phyloP scores from a whole-genome alignment of 2,888 invertebrate species.

The Metopia argyrocephala region DNA sequence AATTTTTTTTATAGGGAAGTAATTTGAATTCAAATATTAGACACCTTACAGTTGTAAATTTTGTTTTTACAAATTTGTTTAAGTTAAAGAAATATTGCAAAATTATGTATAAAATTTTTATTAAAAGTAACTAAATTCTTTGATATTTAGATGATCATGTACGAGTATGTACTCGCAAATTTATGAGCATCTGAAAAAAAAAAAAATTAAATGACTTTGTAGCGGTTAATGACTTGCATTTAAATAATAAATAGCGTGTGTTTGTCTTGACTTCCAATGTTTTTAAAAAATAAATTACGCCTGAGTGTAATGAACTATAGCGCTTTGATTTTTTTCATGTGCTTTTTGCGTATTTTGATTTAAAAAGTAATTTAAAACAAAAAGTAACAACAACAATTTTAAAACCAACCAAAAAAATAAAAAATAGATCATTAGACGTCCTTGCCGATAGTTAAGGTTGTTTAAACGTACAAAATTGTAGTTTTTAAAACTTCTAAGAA shows the following conservation, averaged over 20 bases:
- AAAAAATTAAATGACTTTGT: conserved; percentile 16
- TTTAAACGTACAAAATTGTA: no score
- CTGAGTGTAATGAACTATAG: conserved; percentile 23
- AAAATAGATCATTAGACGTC: conserved; percentile 21
- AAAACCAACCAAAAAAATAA: background rate
- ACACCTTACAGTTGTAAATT: background rate
- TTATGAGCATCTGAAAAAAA: background rate
- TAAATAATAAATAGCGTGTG: conserved; percentile 4
- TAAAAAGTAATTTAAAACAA: background rate
- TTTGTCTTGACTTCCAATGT: background rate
- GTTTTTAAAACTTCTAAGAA: no score
- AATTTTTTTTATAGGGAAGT: no score
- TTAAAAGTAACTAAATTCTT: no score
- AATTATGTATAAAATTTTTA: no score
- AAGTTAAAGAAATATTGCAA: no score
- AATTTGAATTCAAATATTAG: no score
- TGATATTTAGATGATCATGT: no score
- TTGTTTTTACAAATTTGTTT: background rate
- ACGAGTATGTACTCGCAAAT: no score
- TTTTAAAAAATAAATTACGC: background rate
- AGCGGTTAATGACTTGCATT: conserved; percentile 23
- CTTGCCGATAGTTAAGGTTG: conserved; percentile 20
- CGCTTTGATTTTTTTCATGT: background rate
- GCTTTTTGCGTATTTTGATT: background rate
- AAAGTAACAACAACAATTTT: background rate